These are phyloP conservation scores for Halcyon senegalensis DNA, from an alignment of 2,113 vertebrate species.

Conservation along the genomic window DNA sequence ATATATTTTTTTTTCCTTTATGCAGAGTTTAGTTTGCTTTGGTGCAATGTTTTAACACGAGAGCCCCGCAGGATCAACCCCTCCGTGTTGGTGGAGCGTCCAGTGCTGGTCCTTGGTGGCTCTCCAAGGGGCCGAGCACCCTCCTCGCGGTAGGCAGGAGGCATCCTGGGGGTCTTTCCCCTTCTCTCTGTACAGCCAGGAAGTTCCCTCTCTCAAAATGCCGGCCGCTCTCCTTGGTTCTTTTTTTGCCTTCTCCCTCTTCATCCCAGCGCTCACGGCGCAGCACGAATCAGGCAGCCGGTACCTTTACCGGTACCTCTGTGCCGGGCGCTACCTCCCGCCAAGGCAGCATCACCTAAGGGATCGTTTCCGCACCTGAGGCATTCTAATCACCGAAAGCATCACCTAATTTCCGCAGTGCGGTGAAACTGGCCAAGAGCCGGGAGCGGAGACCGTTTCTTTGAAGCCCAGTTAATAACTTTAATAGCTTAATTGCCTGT, in stretches of 20 bases:
- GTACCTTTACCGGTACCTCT: neutral
- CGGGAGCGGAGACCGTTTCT: neutral
- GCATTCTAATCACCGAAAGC: too few relatives aligned
- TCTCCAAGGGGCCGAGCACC: neutral
- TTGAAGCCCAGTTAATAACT: neutral
- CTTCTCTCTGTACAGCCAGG: neutral
- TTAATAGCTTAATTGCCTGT: neutral
- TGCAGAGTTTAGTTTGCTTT: neutral
- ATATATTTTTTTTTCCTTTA: too few relatives aligned
- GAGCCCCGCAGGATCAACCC: too few relatives aligned
- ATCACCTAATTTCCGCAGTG: fast-evolving
- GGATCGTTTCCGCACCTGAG: fast-evolving
- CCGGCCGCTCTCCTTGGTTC: neutral
- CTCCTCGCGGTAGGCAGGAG: neutral
- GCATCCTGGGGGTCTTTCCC: neutral
- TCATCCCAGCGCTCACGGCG: neutral
- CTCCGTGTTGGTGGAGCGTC: fast-evolving
- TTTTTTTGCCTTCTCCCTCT: neutral
- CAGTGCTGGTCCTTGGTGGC: neutral
- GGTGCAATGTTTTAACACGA: neutral
- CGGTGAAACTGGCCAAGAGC: neutral
- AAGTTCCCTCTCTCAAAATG: neutral
- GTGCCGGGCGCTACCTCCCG: neutral
- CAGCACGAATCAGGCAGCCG: neutral
- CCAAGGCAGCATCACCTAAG: neutral